Conservation (phyloP, 35 echinoderm and acorn worm genomes). For the Holothuria glaberrima region DNA sequence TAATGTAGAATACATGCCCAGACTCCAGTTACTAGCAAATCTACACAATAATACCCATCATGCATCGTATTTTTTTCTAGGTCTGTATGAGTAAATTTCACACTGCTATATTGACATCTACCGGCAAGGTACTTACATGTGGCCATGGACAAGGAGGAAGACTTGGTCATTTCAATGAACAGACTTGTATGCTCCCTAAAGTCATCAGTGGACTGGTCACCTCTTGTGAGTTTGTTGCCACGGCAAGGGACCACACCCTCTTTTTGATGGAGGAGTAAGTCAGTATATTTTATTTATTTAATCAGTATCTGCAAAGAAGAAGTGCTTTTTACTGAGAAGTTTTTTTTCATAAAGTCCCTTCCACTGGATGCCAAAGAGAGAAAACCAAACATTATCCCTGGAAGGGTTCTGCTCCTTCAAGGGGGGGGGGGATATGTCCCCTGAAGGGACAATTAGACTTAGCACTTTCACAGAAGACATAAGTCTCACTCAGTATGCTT, state of each 20-base stretch:
- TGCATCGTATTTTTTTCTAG: slow-evolving; percentile 12
- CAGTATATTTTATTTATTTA: background rate
- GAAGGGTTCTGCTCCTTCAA: too few species aligned
- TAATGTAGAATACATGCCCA: too few species aligned
- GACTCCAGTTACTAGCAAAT: too few species aligned
- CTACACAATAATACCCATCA: too few species aligned
- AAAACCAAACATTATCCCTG: too few species aligned
- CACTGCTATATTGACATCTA: slow-evolving; percentile 77
- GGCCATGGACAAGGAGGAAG: slow-evolving; percentile 97
- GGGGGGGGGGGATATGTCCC: too few species aligned
- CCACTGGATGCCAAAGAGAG: too few species aligned
- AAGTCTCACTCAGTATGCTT: too few species aligned
- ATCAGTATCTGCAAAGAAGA: background rate
- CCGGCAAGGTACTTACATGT: slow-evolving; percentile 79
- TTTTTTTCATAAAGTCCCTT: too few species aligned
- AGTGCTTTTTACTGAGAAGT: too few species aligned
- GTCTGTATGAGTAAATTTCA: slow-evolving; percentile 94
- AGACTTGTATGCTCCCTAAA: slow-evolving; percentile 75
- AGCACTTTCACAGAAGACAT: too few species aligned
- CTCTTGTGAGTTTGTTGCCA: slow-evolving; percentile 67
- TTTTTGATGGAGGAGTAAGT: slow-evolving; percentile 89
- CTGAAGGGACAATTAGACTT: too few species aligned
- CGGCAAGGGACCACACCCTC: slow-evolving; percentile 92
- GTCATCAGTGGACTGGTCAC: slow-evolving; percentile 63
- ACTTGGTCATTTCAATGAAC: slow-evolving; percentile 78